These are phyloP conservation scores for Lasioglossum oenotherae DNA, from an alignment of 2,888 invertebrate species.

Conservation along the genomic window DNA sequence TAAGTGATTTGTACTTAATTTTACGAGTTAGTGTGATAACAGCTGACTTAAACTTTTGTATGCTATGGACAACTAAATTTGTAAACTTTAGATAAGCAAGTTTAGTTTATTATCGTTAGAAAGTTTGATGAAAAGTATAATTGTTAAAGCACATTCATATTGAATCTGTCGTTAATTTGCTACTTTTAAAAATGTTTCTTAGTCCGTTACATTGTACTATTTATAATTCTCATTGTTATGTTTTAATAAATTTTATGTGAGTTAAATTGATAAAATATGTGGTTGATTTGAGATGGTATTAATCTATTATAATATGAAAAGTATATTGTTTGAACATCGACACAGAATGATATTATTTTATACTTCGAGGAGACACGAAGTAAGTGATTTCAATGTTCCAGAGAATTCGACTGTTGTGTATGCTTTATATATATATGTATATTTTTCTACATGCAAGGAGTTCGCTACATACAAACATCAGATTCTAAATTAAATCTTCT, in stretches of 20 bases:
- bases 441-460: conserved; percentile 12
- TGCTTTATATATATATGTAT: conserved; percentile 40
- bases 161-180: conserved; percentile 22
- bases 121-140: conserved; percentile 12
- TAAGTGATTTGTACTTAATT: conserved; percentile 12
- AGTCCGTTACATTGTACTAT: conserved; percentile 21
- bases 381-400: conserved; percentile 43
- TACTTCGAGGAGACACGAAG: conserved; percentile 18
- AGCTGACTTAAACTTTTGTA: conserved; percentile 21
- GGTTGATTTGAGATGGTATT: conserved; percentile 41
- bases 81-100: conserved; percentile 20
- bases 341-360: conserved; percentile 28
- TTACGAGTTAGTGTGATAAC: background rate
- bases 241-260: conserved; percentile 31
- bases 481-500: conserved; percentile 29
- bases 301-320: conserved; percentile 9
- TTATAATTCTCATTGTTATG: conserved; percentile 21
- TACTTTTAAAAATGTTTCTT: conserved; percentile 13
- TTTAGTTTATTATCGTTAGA: conserved; percentile 27
- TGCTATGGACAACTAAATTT: conserved; percentile 14
- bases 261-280: conserved; percentile 19
- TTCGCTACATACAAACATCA: conserved; percentile 10
- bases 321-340: conserved; percentile 42
- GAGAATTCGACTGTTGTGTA: conserved; percentile 47
- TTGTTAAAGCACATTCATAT: conserved; percentile 17